Evolutionary conservation across 2,888 invertebrate genomes (phyloP), one percentile per base, ranked within the genome.

Genomic region (Rambutsinella grinnellia): DNA sequence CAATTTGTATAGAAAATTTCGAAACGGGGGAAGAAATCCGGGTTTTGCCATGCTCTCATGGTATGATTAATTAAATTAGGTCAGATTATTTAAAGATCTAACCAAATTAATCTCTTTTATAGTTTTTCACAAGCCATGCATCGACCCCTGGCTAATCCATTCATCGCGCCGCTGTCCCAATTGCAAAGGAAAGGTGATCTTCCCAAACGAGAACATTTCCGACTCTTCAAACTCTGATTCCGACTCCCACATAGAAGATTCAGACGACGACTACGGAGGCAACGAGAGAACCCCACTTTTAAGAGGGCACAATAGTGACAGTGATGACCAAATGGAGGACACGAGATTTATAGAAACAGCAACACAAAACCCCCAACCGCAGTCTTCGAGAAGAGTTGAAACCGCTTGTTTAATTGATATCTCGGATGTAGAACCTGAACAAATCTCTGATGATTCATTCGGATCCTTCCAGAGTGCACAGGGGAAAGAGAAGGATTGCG

Each of bases 121-220:
- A 79, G 80, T 81, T 6, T 81, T 81, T 46, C 81, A 81, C 70
- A 78, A 79, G 23, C 46, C 57, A 6, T 81, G 81, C 57, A 76
- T 81, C 17, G 81, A 81, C 28, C 78, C 79, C 2, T 81, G 81
- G 81, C 74, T 81, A 2, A 71, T 78, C 10, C 72, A 78, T n/a
- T 78, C 79, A 21, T 66, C 70, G 19, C 60, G 81, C 6, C 68
- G 79, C 19, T 81, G 81, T 70, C 81, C 81, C 6, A 81, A 81
- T 28, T 81, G 81, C 57, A 81, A 81, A 53, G 78, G 81, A 3
- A 69, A 76, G 27, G 81, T 81, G 19, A 92, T 96, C 87, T 93
- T 94, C 54, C 92, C 92, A 62, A 92, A 93, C 85, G 94, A 94
- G 86, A 86, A 86, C 63, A 87, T 85, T 36, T 83, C 85, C 6